Evolutionary conservation across 2,797 vertebrate species (phyloP), one percentile per base, ranked within the genome.

Genomic region (Holocentrus rufus): DNA sequence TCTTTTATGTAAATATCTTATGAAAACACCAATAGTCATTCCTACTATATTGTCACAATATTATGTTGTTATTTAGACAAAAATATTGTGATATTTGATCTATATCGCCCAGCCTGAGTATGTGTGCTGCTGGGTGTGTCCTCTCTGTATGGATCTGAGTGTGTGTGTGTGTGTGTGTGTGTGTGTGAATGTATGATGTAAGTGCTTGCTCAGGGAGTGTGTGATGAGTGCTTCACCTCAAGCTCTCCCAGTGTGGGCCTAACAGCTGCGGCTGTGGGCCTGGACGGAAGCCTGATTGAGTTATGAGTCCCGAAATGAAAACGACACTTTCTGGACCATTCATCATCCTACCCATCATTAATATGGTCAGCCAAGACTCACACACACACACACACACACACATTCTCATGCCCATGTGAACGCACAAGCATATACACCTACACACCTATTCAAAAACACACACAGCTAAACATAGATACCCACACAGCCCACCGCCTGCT

Each of bases 281-380:
- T 59, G 69, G 54, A 73, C 56, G n/a, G 61, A 62, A 57, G 56
- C 76, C 46, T 65, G 80, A 85, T 77, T 84, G 78, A 89, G 80
- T 89, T 83, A 65, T n/a, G 66, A 74, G 36, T 70, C 78, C 70
- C 65, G 84, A 77, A 81, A 80, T 81, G 77, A 75, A 85, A 84
- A 85, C 22, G 11, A 82, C 72, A 58, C 76, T 64, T 72, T 69
- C 55, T 52, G 56, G 75, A 73, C 61, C 86, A 84, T 87, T 85
- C 80, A 87, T 90, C 86, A 81, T 85, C 69, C 73, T 11, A 50
- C 55, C 67, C 70, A 62, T 75, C 67, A 74, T 83, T 84, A 84
- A 74, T 65, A 65, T 74, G 55, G 67, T 65, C 55, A 52, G 59
- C 47, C 63, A 54, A 42, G 8, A 49, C n/a, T 2, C 42, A 36